These are phyloP conservation scores for Drosophila santomea DNA, from an alignment of 1,140 invertebrate genomes.

Conservation along the genomic window DNA sequence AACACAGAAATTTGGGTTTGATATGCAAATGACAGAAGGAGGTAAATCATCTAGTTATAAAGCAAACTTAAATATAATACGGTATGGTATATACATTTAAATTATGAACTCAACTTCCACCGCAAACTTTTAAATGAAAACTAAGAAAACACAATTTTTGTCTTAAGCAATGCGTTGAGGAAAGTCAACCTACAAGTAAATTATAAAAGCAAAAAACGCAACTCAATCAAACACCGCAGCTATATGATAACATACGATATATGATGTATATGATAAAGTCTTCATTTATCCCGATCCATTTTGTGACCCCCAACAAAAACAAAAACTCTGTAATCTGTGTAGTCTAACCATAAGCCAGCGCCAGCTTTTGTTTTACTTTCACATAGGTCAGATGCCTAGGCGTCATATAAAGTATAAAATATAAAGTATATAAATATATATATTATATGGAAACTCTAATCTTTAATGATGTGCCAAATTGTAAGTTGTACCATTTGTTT, in stretches of 20 bases:
- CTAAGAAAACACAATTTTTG: slow-evolving; percentile 75
- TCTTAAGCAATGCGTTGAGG: slow-evolving; percentile 65
- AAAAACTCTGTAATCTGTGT: slow-evolving; percentile 55
- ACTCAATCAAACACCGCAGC: slow-evolving; percentile 72
- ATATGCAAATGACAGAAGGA: slow-evolving; percentile 45
- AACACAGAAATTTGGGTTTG: slow-evolving; percentile 70
- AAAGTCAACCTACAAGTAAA: slow-evolving; percentile 56
- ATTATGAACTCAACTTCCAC: slow-evolving; percentile 81
- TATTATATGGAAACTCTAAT: slow-evolving; percentile 74
- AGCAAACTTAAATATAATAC: slow-evolving; percentile 67
- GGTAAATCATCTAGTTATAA: slow-evolving; percentile 70
- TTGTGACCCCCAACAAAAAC: slow-evolving; percentile 7
- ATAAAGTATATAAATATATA: slow-evolving; percentile 66
- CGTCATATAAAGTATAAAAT: slow-evolving; percentile 77
- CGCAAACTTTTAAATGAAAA: slow-evolving; percentile 70
- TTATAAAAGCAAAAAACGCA: slow-evolving; percentile 75
- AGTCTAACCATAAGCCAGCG: slow-evolving; percentile 73
- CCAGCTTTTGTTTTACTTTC: slow-evolving; percentile 78
- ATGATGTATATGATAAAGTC: slow-evolving; percentile 54
- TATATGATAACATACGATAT: slow-evolving; percentile 62
- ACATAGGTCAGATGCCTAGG: slow-evolving; percentile 71
- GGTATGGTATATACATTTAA: slow-evolving; percentile 71
- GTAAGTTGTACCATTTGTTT: slow-evolving; percentile 83
- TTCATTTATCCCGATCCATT: slow-evolving; percentile 38
- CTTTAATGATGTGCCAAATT: slow-evolving; percentile 84